Evolutionary conservation across 2,888 invertebrate genomes (phyloP), one percentile per base, ranked within the genome.

Genomic region (Sphinx pinastri): DNA sequence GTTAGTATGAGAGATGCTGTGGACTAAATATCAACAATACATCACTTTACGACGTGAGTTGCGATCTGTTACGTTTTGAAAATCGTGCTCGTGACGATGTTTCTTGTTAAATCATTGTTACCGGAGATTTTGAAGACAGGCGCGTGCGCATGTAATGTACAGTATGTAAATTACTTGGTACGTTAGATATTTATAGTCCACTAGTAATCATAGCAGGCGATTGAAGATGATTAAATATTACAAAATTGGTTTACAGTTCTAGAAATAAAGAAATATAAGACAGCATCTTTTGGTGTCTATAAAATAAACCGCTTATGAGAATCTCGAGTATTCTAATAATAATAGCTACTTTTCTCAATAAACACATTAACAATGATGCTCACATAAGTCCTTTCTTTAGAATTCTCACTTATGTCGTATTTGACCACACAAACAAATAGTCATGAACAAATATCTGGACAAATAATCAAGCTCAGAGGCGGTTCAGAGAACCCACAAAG

Each of bases 41-140:
- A 76, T 82, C 81, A 82, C 80, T 83, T 80, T 80, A 76, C 76
- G 70, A 77, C 79, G 76, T 79, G 81, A 81, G 73, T 77, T 75
- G 79, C 80, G 75, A 77, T 80, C 76, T 77, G 73, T 87, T 82
- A 83, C 78, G 78, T 49, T 63, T 63, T 63, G 63, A 63, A 87
- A 88, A 88, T 86, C 79, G 82, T 76, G 80, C 77, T 87, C 88
- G 88, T 89, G 88, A 88, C 86, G 77, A 77, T 77, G 77, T 81
- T 80, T 81, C 81, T 83, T 81, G 82, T 83, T 19, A 47, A 55
- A 47, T 16, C 49, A 63, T 63, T 63, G 60, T 67, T 67, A 54
- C 49, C 14, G 58, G 51, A 54, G 45, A 68, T 68, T 68, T 68
- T 49, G 63, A 49, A 63, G 25, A 13, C 47, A 13, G 13, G 19